Evolutionary conservation across 2,113 vertebrate species (phyloP).

Genomic region (Lutjanus erythropterus): DNA sequence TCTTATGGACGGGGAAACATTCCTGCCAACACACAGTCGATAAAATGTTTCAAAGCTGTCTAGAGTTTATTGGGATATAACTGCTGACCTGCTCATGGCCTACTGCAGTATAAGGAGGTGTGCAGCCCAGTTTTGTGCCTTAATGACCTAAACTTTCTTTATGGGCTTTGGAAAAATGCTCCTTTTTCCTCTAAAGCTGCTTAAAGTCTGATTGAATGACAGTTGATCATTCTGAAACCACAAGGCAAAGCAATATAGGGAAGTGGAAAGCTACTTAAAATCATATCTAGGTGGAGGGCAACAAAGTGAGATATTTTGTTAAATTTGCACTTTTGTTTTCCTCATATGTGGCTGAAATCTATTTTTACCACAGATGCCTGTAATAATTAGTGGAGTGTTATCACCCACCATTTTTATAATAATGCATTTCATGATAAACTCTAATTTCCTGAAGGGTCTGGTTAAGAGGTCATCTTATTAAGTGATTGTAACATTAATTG

Average conservation of each 20-base stretch:
- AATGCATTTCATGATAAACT: not conserved
- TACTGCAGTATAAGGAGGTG: not conserved
- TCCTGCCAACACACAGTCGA: not conserved
- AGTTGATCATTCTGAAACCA: not conserved
- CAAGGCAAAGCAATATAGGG: not conserved
- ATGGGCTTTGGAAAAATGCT: not conserved
- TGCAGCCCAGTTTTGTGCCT: not conserved
- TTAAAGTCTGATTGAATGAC: not conserved
- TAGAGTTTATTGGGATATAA: not conserved
- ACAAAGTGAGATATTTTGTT: not conserved
- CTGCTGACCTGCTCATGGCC: not conserved
- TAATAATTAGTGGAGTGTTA: not conserved
- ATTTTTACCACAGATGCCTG: not conserved
- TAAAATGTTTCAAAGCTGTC: slow-evolving; percentile 6
- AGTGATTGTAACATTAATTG: not conserved
- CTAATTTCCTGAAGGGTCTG: not conserved
- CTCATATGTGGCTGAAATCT: not conserved
- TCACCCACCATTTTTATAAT: not conserved
- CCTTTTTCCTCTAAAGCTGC: not conserved
- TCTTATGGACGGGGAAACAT: not conserved
- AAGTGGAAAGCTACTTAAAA: not conserved
- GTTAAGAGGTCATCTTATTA: not conserved
- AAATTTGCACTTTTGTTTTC: not conserved
- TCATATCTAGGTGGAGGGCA: not conserved
- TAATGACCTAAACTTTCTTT: slow-evolving; percentile 3